A percentile compares a stretch with the other conserved stretches of the same genome.
Conservation (phyloP, 2,113 vertebrate genomes). For the Sorex araneus region DNA sequence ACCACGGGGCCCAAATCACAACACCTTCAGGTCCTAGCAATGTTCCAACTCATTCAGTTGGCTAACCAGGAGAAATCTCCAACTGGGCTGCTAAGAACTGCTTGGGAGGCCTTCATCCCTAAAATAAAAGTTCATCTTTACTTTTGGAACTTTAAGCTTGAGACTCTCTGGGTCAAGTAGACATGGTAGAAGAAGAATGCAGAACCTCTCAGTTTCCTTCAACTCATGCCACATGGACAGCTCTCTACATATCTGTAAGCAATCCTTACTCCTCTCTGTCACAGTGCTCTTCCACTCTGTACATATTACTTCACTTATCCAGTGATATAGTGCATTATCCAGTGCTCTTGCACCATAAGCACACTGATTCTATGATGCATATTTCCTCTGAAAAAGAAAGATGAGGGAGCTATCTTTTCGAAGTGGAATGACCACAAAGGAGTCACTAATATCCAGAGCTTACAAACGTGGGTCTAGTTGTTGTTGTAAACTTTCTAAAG, state of each 20-base stretch:
- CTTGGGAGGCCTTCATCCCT: no score
- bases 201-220: not conserved
- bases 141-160: not conserved
- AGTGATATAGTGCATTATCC: not conserved
- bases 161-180: not conserved
- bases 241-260: no score
- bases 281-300: not conserved
- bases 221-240: not conserved
- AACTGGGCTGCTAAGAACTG: no score
- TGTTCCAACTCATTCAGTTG: no score
- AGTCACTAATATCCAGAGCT: not conserved
- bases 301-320: not conserved
- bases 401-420: not conserved
- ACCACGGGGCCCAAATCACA: no score
- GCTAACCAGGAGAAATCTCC: no score
- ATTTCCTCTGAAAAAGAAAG: not conserved
- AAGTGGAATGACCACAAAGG: not conserved
- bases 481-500: constrained; percentile 41
- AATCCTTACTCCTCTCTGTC: not conserved
- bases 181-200: not conserved
- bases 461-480: not conserved
- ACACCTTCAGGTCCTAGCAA: no score
- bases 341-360: not conserved
- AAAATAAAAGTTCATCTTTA: not conserved
- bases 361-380: not conserved